Evolutionary conservation across 1,140 invertebrate genomes (phyloP), one percentile per base, ranked within the genome.

Genomic region (Drosophila biarmipes): DNA sequence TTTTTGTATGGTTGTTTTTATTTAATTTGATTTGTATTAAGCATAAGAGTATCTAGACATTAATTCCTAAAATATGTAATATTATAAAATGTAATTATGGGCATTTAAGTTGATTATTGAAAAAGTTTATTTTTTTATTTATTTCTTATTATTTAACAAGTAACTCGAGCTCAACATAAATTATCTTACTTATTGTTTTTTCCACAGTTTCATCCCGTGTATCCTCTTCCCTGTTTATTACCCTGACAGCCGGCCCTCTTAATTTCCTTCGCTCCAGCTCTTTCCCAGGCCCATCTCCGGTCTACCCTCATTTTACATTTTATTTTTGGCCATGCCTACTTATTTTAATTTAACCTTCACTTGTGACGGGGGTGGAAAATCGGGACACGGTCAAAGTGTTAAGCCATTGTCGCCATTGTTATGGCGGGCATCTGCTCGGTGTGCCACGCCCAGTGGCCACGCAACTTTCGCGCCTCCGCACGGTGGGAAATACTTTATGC

Each of bases 281-380:
- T 48, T 48, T 48, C 2, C 11, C n/a, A 7, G 21, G 7, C 12
- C 6, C 15, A 27, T 48, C 31, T 40, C 27, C n/a, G 40, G 15
- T 19, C 12, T 10, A 21, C 42, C n/a, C 8, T 24, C 51, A 17
- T 53, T 52, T 4, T 7, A 14, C 21, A 34, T 67, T 69, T 66
- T 31, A 67, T 56, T 71, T 67, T 62, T 35, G 35, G 37, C 11
- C 31, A 37, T 19, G 15, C 69, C 49, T 53, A 63, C 71, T 75
- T 75, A 57, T 75, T 75, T 75, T 74, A 73, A 75, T 75, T 75
- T 56, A 73, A 73, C 72, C 58, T 54, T 42, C 49, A 46, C 43
- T 78, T 78, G 35, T 57, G 40, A 31, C 37, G 12, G 6, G 10
- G 27, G 48, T 6, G 31, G 49, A 6, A 35, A 37, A 21, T 17